Conservation (phyloP, 2,797 vertebrate genomes). For the Enteromius anoplus region DNA sequence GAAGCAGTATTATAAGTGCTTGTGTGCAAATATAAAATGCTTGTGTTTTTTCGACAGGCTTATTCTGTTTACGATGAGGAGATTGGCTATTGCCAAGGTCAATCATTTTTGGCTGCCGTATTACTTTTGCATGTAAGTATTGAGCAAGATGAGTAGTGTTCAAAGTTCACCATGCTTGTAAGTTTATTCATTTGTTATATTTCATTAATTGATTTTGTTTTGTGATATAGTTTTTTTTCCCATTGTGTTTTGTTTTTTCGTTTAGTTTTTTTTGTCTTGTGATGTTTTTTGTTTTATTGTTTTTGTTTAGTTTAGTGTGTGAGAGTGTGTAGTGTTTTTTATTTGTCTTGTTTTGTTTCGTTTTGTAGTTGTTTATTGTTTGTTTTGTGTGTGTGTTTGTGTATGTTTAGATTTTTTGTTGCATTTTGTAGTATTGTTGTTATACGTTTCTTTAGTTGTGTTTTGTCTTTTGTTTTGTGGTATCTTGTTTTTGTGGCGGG, state of each 20-base stretch:
- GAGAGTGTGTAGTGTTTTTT: too few relatives aligned
- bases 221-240: not conserved
- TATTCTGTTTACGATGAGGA: slow-evolving; percentile 97
- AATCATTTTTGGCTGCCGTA: slow-evolving; percentile 97
- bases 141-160: not conserved
- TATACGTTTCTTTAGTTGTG: too few relatives aligned
- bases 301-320: too few relatives aligned
- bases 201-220: not conserved
- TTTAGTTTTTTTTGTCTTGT: too few relatives aligned
- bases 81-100: slow-evolving; percentile 97
- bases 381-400: too few relatives aligned
- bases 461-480: too few relatives aligned
- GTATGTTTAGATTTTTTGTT: too few relatives aligned
- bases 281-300: too few relatives aligned
- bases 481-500: too few relatives aligned
- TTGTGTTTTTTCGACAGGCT: slow-evolving; percentile 76
- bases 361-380: too few relatives aligned
- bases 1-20: not conserved
- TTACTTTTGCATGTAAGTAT: slow-evolving; percentile 94
- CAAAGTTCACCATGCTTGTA: not conserved
- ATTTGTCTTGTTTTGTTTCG: too few relatives aligned
- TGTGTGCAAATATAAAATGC: not conserved
- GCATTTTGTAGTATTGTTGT: too few relatives aligned
- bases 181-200: not conserved
- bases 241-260: not conserved